Percentiles rank a stretch among this genome's conserved stretches.
Conservation (phyloP, 1,140 invertebrate species). For the Bombyx mandarina region DNA sequence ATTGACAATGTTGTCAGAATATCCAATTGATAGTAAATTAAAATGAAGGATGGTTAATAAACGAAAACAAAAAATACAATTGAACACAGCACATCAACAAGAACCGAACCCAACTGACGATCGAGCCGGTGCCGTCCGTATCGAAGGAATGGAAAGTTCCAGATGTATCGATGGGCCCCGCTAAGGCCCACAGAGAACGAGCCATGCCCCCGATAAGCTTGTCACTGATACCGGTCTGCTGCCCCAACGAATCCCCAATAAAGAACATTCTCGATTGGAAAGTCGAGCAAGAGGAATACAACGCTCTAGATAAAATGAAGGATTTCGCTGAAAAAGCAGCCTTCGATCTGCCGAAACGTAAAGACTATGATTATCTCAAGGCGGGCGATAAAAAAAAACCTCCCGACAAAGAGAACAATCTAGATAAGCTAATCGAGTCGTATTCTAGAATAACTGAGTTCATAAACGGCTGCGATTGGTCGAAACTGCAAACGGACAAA, state of each 20-base stretch:
- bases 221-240: constrained; percentile 56
- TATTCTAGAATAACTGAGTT: constrained; percentile 67
- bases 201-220: constrained; percentile 63
- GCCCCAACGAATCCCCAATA: constrained; percentile 43
- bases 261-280: constrained; percentile 49
- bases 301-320: constrained; percentile 68
- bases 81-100: constrained; percentile 66
- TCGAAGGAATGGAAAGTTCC: constrained; percentile 58
- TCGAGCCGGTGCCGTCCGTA: constrained; percentile 45
- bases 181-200: constrained; percentile 40
- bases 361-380: constrained; percentile 58
- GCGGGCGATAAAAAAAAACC: constrained; percentile 38
- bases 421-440: constrained; percentile 57
- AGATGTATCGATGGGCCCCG: constrained; percentile 46
- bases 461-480: constrained; percentile 67
- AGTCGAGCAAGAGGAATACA: constrained; percentile 54
- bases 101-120: constrained; percentile 59
- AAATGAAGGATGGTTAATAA: constrained; percentile 12
- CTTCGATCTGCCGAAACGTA: constrained; percentile 58
- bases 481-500: constrained; percentile 36
- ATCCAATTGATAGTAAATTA: constrained; percentile 63
- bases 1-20: constrained; percentile 64
- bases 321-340: constrained; percentile 67
- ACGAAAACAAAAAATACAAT: constrained; percentile 41
- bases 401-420: constrained; percentile 49